Conservation (phyloP, 2,888 invertebrate species). For the Netelia fuscicornis region DNA sequence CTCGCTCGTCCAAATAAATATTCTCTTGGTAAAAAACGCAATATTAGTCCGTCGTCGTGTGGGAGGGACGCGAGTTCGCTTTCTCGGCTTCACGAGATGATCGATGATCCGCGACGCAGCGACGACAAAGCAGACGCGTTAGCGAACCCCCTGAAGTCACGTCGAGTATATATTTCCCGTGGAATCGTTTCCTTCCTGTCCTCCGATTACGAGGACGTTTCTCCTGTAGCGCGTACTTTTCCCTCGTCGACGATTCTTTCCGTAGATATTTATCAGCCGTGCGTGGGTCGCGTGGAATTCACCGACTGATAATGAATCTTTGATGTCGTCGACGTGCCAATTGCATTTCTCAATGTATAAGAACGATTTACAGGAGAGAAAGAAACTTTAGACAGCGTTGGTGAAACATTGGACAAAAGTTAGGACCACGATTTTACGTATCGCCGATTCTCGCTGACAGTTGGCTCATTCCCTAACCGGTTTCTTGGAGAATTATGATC, state of each 20-base stretch:
- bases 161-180: slow-evolving; percentile 27
- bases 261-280: too few relatives aligned
- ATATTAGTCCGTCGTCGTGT: slow-evolving; percentile 56
- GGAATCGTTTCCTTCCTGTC: slow-evolving; percentile 51
- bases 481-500: slow-evolving; percentile 60
- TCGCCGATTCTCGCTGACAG: background rate
- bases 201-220: slow-evolving; percentile 53
- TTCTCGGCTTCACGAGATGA: slow-evolving; percentile 61
- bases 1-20: background rate
- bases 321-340: background rate
- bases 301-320: background rate
- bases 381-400: background rate
- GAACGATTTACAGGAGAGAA: too few relatives aligned
- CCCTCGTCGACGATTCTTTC: too few relatives aligned
- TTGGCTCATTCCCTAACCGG: slow-evolving; percentile 46
- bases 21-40: background rate
- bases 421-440: background rate
- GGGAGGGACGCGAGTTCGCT: slow-evolving; percentile 68
- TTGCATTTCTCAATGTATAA: too few relatives aligned
- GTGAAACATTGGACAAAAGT: background rate
- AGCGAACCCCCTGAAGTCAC: slow-evolving; percentile 17
- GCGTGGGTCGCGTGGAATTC: too few relatives aligned
- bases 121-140: slow-evolving; percentile 65
- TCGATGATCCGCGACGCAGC: slow-evolving; percentile 59
- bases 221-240: background rate